These are phyloP conservation scores for Trachurus trachurus DNA, from an alignment of 2,797 vertebrate genomes.

Conservation along the genomic window DNA sequence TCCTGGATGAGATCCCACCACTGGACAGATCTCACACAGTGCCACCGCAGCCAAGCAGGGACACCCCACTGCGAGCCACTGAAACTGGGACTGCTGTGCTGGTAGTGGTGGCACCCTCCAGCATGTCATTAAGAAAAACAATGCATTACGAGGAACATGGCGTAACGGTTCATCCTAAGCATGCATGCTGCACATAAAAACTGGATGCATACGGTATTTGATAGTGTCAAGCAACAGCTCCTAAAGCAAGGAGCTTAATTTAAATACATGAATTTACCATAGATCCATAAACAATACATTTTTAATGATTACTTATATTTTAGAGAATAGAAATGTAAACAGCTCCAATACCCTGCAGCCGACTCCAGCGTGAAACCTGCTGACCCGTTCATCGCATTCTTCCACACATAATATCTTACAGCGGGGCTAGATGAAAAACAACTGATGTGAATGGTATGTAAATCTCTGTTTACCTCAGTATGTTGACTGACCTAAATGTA, in stretches of 20 bases:
- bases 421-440: not conserved
- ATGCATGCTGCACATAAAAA: not conserved
- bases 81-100: conserved; percentile 5
- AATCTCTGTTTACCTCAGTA: not conserved
- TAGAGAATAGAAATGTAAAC: not conserved
- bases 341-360: not conserved
- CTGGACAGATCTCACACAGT: conserved; percentile 26
- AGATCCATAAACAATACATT: not conserved
- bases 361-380: not conserved
- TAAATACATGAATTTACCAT: not conserved
- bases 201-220: not conserved
- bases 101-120: conserved; percentile 2
- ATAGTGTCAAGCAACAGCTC: not conserved
- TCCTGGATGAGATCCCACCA: conserved; percentile 40
- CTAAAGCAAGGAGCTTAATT: not conserved
- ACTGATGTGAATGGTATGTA: not conserved
- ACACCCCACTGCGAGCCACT: not conserved
- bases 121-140: conserved; percentile 5
- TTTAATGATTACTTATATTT: not conserved
- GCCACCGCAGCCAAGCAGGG: conserved; percentile 12
- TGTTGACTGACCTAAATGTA: conserved; percentile 10
- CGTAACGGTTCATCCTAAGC: not conserved
- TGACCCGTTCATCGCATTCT: not conserved
- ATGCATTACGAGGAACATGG: conserved; percentile 19
- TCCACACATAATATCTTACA: not conserved